Percentiles rank a stretch among this genome's conserved stretches.
phyloP scores from a whole-genome alignment of 2,888 invertebrate genomes.

The Eucera pruinosa region DNA sequence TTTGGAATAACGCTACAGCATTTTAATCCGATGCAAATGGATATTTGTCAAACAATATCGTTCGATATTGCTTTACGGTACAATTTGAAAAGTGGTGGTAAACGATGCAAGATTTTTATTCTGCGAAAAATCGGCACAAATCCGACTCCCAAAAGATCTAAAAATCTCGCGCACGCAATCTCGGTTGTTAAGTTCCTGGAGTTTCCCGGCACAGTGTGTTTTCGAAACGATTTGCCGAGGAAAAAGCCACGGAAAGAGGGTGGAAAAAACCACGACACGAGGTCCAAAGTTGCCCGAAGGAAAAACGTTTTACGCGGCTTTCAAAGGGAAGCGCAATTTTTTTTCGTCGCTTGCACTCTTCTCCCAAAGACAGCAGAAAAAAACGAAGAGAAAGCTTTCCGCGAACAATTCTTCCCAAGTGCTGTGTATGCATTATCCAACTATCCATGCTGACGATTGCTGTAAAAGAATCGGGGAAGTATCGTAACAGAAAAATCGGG shows the following conservation, averaged over 20 bases:
- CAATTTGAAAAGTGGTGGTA: too few species aligned
- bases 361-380: background rate
- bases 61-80: too few species aligned
- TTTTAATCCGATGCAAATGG: too few species aligned
- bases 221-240: conserved; percentile 20
- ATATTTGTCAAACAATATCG: too few species aligned
- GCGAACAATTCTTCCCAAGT: background rate
- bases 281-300: conserved; percentile 31
- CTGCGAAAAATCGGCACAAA: background rate
- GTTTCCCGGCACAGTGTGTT: conserved; percentile 3
- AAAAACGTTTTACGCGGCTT: conserved; percentile 29
- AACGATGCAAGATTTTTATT: too few species aligned
- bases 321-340: conserved; percentile 12
- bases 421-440: background rate
- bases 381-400: too few species aligned
- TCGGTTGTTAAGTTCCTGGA: background rate
- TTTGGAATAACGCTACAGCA: too few species aligned
- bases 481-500: background rate
- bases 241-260: conserved; percentile 1
- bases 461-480: background rate
- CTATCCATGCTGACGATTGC: background rate
- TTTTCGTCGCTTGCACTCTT: background rate
- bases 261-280: background rate
- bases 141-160: background rate
- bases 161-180: background rate